phyloP scores from a whole-genome alignment of 2,797 vertebrate genomes.

The Tympanoctomys barrerae region DNA sequence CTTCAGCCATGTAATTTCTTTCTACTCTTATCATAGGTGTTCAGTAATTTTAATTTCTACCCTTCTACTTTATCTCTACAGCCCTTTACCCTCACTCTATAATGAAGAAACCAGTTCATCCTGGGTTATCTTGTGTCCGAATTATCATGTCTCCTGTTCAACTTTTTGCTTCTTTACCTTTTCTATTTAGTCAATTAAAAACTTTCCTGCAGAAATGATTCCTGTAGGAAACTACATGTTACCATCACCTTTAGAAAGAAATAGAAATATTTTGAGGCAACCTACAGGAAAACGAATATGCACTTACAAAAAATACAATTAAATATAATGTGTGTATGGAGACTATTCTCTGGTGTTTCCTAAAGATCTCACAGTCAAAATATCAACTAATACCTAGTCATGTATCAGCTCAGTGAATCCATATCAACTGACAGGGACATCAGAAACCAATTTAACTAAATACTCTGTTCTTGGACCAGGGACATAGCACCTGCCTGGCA shows the following conservation, averaged over 20 bases:
- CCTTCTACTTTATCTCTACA: not conserved
- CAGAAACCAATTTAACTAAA: conserved; percentile 20
- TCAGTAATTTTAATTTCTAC: not conserved
- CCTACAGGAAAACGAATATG: conserved; percentile 26
- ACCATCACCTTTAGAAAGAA: not conserved
- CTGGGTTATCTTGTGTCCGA: not conserved
- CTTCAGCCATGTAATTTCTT: not conserved
- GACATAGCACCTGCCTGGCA: too few relatives aligned
- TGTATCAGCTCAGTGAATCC: not conserved
- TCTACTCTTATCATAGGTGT: not conserved
- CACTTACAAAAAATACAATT: not conserved
- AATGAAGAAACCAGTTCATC: not conserved
- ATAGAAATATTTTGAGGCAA: conserved; percentile 27
- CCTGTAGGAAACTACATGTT: not conserved
- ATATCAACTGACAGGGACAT: not conserved
- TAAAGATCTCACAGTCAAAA: not conserved
- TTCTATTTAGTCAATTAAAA: conserved; percentile 29
- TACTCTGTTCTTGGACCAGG: not conserved
- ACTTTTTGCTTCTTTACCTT: conserved; percentile 10
- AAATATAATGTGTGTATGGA: not conserved
- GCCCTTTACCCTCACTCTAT: not conserved
- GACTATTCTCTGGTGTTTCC: not conserved
- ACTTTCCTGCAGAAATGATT: not conserved
- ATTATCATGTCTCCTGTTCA: not conserved
- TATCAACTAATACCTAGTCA: not conserved